Conservation (phyloP, 2,888 invertebrate species). For the Xestobium rufovillosum region DNA sequence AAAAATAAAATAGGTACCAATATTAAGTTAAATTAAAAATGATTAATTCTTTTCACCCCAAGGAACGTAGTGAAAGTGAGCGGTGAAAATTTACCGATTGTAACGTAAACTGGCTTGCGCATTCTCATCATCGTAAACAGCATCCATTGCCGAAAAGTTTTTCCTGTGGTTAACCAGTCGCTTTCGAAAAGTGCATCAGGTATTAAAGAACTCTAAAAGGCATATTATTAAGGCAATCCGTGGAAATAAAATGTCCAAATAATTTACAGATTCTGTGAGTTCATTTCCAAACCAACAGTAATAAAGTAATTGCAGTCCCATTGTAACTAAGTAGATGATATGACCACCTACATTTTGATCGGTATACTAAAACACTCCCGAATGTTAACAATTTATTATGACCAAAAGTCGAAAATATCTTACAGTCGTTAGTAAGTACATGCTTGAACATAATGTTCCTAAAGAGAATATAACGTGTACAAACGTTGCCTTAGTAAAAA, state of each 20-base stretch:
- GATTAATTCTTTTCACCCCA: conserved; percentile 4
- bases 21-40: conserved; percentile 1
- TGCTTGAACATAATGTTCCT: conserved; percentile 23
- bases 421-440: conserved; percentile 23
- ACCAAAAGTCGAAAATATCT: conserved; percentile 8
- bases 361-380: conserved; percentile 15
- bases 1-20: conserved; percentile 7
- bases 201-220: conserved; percentile 19
- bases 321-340: conserved; percentile 18
- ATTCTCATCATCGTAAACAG: conserved; percentile 22
- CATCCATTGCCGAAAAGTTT: conserved; percentile 19
- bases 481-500: conserved; percentile 24
- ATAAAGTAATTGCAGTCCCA: conserved; percentile 19
- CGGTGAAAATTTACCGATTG: conserved; percentile 26
- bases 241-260: not conserved
- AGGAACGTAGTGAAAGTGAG: conserved; percentile 20
- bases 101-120: conserved; percentile 23
- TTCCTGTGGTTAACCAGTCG: conserved; percentile 20
- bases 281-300: conserved; percentile 24
- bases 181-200: conserved; percentile 18
- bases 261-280: conserved; percentile 21
- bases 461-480: conserved; percentile 25
- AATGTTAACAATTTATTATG: not conserved
- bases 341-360: conserved; percentile 19
- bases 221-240: conserved; percentile 1